phyloP scores from a whole-genome alignment of 2,888 invertebrate genomes.

The Diarsia mendica region DNA sequence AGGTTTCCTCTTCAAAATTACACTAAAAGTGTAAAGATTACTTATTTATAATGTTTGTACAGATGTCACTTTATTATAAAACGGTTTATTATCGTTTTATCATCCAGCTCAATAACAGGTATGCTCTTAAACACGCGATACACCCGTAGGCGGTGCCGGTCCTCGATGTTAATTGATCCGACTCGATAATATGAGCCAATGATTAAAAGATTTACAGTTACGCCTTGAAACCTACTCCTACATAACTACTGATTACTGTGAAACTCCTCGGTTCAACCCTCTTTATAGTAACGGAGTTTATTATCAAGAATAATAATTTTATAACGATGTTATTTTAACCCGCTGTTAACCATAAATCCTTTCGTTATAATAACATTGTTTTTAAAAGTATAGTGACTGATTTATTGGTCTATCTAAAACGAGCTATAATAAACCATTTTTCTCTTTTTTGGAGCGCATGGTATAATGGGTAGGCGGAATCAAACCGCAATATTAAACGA shows the following conservation, averaged over 20 bases:
- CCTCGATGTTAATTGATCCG: constrained; percentile 50
- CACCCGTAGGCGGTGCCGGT: constrained; percentile 47
- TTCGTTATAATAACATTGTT: constrained; percentile 38
- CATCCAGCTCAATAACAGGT: constrained; percentile 9
- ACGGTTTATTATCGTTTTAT: constrained; percentile 2
- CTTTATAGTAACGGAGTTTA: constrained; percentile 27
- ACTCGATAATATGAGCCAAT: constrained; percentile 58
- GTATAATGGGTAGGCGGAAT: constrained; percentile 26
- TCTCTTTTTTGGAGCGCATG: constrained; percentile 33
- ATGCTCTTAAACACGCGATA: constrained; percentile 31
- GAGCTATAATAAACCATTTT: constrained; percentile 21
- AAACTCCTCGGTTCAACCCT: constrained; percentile 32
- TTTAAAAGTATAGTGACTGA: constrained; percentile 54
- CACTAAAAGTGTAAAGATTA: not conserved
- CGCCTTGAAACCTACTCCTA: constrained; percentile 48
- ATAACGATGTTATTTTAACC: constrained; percentile 36
- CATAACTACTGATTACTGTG: constrained; percentile 44
- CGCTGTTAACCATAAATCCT: constrained; percentile 52
- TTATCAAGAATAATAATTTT: constrained; percentile 18
- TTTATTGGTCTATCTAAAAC: constrained; percentile 47
- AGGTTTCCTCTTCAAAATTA: not conserved
- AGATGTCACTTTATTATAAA: constrained; percentile 6
- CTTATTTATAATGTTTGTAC: not conserved
- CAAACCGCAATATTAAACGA: constrained; percentile 33
- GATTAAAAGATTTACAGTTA: constrained; percentile 61